phyloP scores from a whole-genome alignment of 92 coral and sea anemone species.

The Phenganax marumi region DNA sequence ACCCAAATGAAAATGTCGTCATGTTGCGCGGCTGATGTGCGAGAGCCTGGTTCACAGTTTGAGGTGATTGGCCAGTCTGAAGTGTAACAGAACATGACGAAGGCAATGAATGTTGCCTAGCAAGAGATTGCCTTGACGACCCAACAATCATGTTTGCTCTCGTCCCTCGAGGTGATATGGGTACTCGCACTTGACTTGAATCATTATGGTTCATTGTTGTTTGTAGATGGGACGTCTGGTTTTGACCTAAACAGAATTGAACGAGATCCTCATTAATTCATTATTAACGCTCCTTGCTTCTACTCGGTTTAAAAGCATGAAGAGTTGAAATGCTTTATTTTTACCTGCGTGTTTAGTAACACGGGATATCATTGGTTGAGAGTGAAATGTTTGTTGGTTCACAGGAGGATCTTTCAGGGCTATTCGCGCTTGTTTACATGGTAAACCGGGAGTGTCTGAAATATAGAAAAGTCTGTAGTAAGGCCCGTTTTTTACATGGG shows the following conservation, averaged over 20 bases:
- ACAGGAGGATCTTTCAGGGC: conserved; percentile 64
- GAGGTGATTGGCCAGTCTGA: conserved; percentile 29
- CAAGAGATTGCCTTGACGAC: conserved; percentile 2
- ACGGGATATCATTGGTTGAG: conserved; percentile 84
- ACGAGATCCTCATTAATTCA: conserved; percentile 12
- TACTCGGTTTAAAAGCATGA: too few species aligned
- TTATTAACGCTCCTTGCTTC: too few species aligned
- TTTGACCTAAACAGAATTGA: background rate
- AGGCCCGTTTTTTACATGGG: too few species aligned
- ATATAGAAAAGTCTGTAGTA: background rate
- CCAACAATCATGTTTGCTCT: background rate
- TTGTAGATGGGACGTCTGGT: background rate
- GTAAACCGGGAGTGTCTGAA: conserved; percentile 84
- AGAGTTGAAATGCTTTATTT: too few species aligned
- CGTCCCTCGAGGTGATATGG: conserved; percentile 27
- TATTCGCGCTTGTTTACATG: conserved; percentile 92
- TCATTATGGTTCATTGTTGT: background rate
- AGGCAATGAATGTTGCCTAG: conserved; percentile 10
- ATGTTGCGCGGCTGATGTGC: conserved; percentile 37
- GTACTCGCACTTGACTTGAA: conserved; percentile 1
- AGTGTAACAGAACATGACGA: conserved; percentile 18
- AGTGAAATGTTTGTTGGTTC: conserved; percentile 82
- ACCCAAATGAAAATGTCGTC: conserved; percentile 22
- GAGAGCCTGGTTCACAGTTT: background rate
- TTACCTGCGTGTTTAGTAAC: conserved; percentile 80